These are phyloP conservation scores for Limenitis camilla DNA, from an alignment of 2,888 invertebrate genomes.

Conservation along the genomic window DNA sequence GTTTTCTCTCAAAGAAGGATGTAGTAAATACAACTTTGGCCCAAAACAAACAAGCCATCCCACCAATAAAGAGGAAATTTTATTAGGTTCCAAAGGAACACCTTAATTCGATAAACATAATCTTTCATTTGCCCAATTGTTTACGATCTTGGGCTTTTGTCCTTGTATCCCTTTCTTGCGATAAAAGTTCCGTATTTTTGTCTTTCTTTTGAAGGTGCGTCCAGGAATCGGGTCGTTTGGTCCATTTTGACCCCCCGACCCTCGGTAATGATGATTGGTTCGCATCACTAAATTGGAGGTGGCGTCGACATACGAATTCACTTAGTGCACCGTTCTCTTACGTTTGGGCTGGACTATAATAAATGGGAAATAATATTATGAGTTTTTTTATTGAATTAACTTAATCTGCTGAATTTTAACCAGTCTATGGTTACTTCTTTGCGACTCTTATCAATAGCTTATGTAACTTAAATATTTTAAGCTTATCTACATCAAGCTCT, in stretches of 20 bases:
- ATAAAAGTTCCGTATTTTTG: conserved; percentile 26
- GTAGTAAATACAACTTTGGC: conserved; percentile 11
- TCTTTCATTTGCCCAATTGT: conserved; percentile 69
- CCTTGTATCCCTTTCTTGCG: conserved; percentile 32
- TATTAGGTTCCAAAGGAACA: conserved; percentile 54
- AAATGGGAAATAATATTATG: conserved; percentile 5
- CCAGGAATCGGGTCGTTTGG: conserved; percentile 36
- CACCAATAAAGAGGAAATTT: conserved; percentile 58
- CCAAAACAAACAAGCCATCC: conserved; percentile 49
- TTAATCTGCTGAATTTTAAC: background rate
- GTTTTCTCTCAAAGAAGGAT: no score
- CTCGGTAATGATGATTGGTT: conserved; percentile 67
- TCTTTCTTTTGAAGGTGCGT: conserved; percentile 47
- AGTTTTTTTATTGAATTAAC: background rate
- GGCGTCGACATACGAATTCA: conserved; percentile 68
- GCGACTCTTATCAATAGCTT: background rate
- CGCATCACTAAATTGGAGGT: conserved; percentile 54
- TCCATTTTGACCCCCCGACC: conserved; percentile 36
- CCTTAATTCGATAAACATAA: conserved; percentile 72
- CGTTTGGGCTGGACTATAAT: conserved; percentile 28
- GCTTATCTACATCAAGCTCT: no score
- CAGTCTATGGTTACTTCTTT: background rate
- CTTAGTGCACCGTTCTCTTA: conserved; percentile 45
- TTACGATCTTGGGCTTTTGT: conserved; percentile 46
- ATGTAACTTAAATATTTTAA: no score